Percentiles rank a stretch among this genome's conserved stretches.
Evolutionary conservation across 2,797 vertebrate genomes (phyloP).

Genomic region (Micropoecilia bifurca): DNA sequence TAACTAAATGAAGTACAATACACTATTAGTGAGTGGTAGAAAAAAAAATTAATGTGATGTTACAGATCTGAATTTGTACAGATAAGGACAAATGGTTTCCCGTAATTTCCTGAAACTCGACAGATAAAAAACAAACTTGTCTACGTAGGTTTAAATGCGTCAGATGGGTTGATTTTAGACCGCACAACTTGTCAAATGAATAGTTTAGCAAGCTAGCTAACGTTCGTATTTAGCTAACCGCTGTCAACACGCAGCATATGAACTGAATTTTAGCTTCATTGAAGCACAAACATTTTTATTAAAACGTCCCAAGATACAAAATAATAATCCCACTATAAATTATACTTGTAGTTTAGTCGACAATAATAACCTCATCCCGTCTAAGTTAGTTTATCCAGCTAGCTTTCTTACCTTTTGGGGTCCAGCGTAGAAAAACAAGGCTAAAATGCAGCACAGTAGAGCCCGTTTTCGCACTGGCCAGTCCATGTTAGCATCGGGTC

Average conservation of each 20-base stretch:
- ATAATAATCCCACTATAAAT: background rate
- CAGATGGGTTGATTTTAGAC: background rate
- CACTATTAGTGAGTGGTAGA: background rate
- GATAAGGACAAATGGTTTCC: background rate
- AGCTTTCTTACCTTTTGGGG: slow-evolving; percentile 75
- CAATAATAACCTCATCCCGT: background rate
- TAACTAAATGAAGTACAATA: background rate
- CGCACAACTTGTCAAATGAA: background rate
- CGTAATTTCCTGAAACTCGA: background rate
- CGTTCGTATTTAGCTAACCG: background rate
- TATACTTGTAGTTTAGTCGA: background rate
- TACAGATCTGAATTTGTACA: background rate
- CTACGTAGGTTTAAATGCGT: background rate
- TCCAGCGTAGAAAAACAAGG: slow-evolving; percentile 67
- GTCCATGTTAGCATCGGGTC: slow-evolving; percentile 71
- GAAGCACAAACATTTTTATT: background rate
- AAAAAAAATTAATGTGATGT: too few species aligned
- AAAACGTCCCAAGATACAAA: background rate
- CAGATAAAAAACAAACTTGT: background rate
- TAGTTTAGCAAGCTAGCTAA: slow-evolving; percentile 29
- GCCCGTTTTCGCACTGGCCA: slow-evolving; percentile 77
- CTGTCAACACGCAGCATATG: slow-evolving; percentile 13
- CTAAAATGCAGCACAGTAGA: slow-evolving; percentile 75
- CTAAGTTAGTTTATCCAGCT: slow-evolving; percentile 42
- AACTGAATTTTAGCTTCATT: background rate